Conservation (phyloP, 2,113 vertebrate species). For the Cariama cristata region DNA sequence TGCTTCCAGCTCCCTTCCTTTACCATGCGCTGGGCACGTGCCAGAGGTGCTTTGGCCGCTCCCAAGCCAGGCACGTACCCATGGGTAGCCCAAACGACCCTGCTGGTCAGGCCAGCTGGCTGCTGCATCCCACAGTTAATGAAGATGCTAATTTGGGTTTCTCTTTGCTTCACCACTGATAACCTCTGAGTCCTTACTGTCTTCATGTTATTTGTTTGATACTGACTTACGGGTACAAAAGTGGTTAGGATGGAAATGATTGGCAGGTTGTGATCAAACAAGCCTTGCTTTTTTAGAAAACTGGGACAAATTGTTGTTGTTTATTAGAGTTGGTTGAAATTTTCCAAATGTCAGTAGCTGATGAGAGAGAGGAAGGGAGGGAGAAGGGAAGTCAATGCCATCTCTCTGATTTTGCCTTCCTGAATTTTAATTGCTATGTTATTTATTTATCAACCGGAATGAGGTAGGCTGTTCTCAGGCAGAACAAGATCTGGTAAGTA, state of each 20-base stretch:
- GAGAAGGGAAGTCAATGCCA: background rate
- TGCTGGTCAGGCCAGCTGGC: background rate
- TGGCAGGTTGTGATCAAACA: background rate
- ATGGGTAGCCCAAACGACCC: background rate
- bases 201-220: background rate
- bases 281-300: background rate
- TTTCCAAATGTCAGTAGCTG: background rate
- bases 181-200: background rate
- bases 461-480: background rate
- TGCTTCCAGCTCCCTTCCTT: background rate
- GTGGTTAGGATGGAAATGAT: background rate
- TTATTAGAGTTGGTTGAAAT: background rate
- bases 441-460: background rate
- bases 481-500: background rate
- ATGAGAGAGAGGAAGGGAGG: background rate
- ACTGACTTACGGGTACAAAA: background rate
- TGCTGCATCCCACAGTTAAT: background rate
- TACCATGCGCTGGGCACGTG: accelerated
- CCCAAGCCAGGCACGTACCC: background rate
- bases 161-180: background rate
- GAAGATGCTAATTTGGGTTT: background rate
- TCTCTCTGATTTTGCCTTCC: background rate
- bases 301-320: background rate
- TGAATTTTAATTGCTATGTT: conserved; percentile 14
- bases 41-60: background rate